Base-by-base conservation (phyloP, 2,888 invertebrate genomes). In the Zeuzera pyrina region DNA sequence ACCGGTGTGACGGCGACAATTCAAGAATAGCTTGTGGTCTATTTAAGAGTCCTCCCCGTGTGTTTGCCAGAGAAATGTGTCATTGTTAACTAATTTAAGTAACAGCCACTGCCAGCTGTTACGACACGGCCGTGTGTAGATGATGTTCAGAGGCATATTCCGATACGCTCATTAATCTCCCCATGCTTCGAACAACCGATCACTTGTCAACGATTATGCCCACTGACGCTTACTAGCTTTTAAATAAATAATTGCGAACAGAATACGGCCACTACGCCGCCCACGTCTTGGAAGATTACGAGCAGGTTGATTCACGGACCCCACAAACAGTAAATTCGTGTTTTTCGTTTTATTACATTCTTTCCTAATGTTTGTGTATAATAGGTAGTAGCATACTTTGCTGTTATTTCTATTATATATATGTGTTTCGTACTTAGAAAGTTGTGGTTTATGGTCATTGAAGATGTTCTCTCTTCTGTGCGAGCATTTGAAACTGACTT, bases 11-110 rank as follows among this genome's bases (percentile, higher is more conserved):
- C 77, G 77, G 66, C 57, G 65, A 57, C 55, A 57, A 64, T 61
- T 68, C 69, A 61, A 79, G 74, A 83, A 83, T 83, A 83, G 83
- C 71, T 41, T 62, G 62, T 60, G 74, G 58, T 71, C 81, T 81
- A 81, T 83, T 83, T 83, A 74, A 67, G 71, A 76, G 65, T 71
- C 66, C 69, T 74, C 68, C 65, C 57, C 56, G 77, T 77, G 76
- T 79, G 81, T 81, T 81, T 83, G 81, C 83, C 83, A 83, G 77
- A 71, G 58, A 81, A 71, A 79, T 83, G 83, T 83, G 83, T 83
- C 83, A 83, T 83, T 83, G 83, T 83, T 83, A 81, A 81, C 81
- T 81, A 83, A 81, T 79, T 78, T 79, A 73, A 81, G 83, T 77
- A 76, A 77, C 78, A 60, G 47, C 69, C 61, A 60, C 63, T 73